Evolutionary conservation across 2,888 invertebrate genomes (phyloP), one percentile per base, ranked within the genome.

Genomic region (Hirtodrosophila cameraria): DNA sequence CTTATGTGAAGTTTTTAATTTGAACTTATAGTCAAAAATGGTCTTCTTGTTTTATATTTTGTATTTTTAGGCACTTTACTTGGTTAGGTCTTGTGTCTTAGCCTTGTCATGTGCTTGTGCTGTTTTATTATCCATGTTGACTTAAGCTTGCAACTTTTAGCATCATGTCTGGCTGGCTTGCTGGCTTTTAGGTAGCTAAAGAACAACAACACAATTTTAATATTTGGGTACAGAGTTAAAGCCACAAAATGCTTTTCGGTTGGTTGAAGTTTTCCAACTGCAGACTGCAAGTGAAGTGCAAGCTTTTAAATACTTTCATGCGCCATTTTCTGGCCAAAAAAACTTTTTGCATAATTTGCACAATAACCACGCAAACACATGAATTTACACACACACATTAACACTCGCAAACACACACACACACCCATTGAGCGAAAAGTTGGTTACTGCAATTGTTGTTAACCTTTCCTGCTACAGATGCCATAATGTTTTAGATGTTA

Each of bases 331-430:
- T 33, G 58, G 27, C 9, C 30, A 55, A 43, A 48, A 25, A 63
- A 80, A 75, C 49, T 75, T 81, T 72, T 71, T 59, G 65, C 61
- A 78, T 81, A 59, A 75, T 63, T 75, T 59, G 36, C 59, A 45
- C 50, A 64, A 69, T 63, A 18, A 33, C 27, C 35, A 42, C 36
- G 53, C 30, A 23, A 8, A 11, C 16, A 50, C 35, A 30, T 5
- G 33, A 15, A 11, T 23, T 23, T 23, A n/a, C 18, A 2, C 18
- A 18, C 5, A 3, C 18, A 18, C 18, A 2, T 7, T 3, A 23
- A n/a, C n/a, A n/a, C n/a, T n/a, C n/a, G n/a, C n/a, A n/a, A n/a
- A 20, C 28, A 61, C 35, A 41, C 43, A 41, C 33, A 43, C 8
- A 23, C 15, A 46, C 20, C 30, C 11, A 43, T 6, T 6, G 6